Evolutionary conservation across 2,888 invertebrate genomes (phyloP).

Genomic region (Agrotis ipsilon): DNA sequence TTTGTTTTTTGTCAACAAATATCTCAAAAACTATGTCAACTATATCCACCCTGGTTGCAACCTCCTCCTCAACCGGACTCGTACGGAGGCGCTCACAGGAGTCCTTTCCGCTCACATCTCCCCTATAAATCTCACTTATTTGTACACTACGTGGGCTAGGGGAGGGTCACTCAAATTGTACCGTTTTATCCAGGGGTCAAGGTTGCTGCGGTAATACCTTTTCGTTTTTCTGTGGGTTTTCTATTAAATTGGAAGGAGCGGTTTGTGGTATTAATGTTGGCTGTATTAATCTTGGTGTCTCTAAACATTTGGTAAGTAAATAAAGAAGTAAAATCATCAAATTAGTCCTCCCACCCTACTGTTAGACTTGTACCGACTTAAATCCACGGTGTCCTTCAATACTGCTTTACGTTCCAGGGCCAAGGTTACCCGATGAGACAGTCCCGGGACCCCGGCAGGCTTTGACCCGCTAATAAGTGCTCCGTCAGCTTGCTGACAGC

Average conservation of each 20-base stretch:
- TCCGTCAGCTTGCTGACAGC: too few relatives aligned
- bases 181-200: constrained; percentile 40
- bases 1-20: background rate
- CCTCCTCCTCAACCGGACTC: constrained; percentile 16
- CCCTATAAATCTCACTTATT: constrained; percentile 60
- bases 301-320: too few relatives aligned
- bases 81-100: constrained; percentile 2
- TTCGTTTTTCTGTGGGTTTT: background rate
- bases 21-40: background rate
- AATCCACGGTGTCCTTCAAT: too few relatives aligned
- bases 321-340: too few relatives aligned
- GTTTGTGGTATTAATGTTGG: background rate
- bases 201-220: background rate
- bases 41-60: background rate
- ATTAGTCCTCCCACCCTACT: too few relatives aligned
- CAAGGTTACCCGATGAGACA: too few relatives aligned
- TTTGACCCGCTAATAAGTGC: too few relatives aligned
- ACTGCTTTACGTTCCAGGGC: too few relatives aligned
- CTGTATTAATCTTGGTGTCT: background rate
- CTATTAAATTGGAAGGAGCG: constrained; percentile 5
- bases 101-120: constrained; percentile 22
- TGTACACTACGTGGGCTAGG: constrained; percentile 33
- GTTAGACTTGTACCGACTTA: too few relatives aligned
- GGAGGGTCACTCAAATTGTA: constrained; percentile 35
- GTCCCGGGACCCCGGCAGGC: too few relatives aligned